Conservation (phyloP, 2,797 vertebrate species). For the Leuciscus waleckii region DNA sequence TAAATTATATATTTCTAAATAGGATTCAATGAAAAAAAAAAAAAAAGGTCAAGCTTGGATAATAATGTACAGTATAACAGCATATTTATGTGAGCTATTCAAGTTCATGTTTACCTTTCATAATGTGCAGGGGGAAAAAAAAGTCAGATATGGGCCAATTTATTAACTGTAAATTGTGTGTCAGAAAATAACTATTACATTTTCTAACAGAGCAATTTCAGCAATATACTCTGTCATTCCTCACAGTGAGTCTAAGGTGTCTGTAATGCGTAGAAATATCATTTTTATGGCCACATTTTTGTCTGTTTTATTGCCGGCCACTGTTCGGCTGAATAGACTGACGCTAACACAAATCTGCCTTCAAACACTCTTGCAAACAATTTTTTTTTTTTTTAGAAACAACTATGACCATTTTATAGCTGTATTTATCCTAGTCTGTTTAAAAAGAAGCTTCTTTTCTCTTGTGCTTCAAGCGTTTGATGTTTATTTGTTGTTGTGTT, state of each 20-base stretch:
- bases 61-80: background rate
- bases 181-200: background rate
- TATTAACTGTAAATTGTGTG: background rate
- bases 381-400: background rate
- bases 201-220: background rate
- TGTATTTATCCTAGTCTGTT: background rate
- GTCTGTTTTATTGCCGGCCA: background rate
- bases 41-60: background rate
- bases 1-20: background rate
- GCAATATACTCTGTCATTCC: background rate
- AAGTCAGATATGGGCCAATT: background rate
- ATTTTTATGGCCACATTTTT: conserved; percentile 22
- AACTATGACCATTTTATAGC: background rate
- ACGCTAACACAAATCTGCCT: conserved; percentile 16
- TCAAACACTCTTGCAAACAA: background rate
- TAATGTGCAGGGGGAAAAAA: background rate
- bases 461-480: background rate
- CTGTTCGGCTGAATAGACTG: background rate
- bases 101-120: conserved; percentile 6
- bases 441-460: background rate
- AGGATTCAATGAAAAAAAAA: background rate
- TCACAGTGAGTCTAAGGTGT: background rate
- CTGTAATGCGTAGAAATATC: background rate
- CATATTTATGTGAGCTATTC: background rate
- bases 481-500: background rate